Conservation (phyloP, 2,888 invertebrate genomes). For the Apomyelois bistriatella region DNA sequence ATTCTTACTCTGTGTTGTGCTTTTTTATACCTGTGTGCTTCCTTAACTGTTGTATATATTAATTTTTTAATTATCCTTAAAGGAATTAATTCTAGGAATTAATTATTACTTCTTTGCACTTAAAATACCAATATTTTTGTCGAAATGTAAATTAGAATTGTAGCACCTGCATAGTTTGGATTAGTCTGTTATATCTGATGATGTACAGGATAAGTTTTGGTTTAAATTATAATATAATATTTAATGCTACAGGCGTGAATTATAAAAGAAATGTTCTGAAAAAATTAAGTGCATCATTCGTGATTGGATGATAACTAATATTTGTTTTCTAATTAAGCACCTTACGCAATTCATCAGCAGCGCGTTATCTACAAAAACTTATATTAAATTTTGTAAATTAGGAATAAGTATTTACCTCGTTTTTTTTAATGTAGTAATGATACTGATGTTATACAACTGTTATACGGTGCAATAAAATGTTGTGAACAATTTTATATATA, state of each 20-base stretch:
- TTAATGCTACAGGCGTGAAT: too few relatives aligned
- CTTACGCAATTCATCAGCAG: too few relatives aligned
- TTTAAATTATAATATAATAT: too few relatives aligned
- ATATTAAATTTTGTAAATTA: not conserved
- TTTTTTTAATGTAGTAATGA: conserved; percentile 14
- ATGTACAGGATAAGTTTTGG: too few relatives aligned
- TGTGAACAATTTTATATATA: conserved; percentile 51
- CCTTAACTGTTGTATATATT: conserved; percentile 41
- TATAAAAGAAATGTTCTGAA: too few relatives aligned
- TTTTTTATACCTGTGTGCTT: conserved; percentile 63
- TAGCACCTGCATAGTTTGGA: too few relatives aligned
- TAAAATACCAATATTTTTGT: not conserved
- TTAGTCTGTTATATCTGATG: too few relatives aligned
- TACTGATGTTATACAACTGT: conserved; percentile 57
- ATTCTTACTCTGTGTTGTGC: conserved; percentile 66
- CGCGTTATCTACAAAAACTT: too few relatives aligned
- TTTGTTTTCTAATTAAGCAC: too few relatives aligned
- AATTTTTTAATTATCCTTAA: conserved; percentile 1
- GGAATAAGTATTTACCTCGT: not conserved
- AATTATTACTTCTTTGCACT: conserved; percentile 26
- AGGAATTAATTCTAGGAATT: not conserved
- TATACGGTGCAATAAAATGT: conserved; percentile 71
- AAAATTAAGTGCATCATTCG: too few relatives aligned
- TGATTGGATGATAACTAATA: too few relatives aligned
- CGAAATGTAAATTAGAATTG: too few relatives aligned